A percentile compares a stretch with the other conserved stretches of the same genome.
phyloP scores from a whole-genome alignment of 2,113 vertebrate species.

The Montifringilla adamsi region DNA sequence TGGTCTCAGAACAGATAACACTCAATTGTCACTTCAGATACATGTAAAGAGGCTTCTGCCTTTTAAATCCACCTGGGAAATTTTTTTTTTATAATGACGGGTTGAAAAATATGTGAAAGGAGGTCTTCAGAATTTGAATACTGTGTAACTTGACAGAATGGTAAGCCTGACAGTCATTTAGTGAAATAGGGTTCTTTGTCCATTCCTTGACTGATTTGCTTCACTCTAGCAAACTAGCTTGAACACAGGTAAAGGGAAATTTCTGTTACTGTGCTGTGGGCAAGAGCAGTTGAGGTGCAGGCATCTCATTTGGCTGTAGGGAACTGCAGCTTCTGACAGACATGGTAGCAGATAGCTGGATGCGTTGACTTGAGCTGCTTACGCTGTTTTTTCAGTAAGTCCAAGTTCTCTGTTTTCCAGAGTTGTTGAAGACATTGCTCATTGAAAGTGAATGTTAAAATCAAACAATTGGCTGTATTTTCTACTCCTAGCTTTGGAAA shows the following conservation, averaged over 20 bases:
- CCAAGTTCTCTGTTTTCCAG: not conserved
- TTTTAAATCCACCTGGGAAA: not conserved
- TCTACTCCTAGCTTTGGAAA: not conserved
- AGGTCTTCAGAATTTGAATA: not conserved
- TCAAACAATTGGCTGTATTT: not conserved
- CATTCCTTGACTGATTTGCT: not conserved
- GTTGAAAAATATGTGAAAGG: not conserved
- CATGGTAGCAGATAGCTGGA: not conserved
- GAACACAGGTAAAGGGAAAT: not conserved
- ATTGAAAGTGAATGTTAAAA: not conserved
- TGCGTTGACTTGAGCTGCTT: not conserved
- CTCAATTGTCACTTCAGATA: not conserved
- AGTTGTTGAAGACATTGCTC: not conserved
- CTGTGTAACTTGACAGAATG: not conserved
- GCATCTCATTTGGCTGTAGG: not conserved
- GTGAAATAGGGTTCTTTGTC: not conserved
- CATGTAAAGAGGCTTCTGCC: not conserved
- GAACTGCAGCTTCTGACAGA: not conserved
- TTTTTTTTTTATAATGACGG: not conserved
- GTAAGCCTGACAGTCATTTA: not conserved
- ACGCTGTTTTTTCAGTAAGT: not conserved
- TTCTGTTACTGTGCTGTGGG: not conserved
- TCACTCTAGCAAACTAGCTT: not conserved
- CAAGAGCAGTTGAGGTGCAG: not conserved
- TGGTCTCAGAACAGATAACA: not conserved